Evolutionary conservation across 2,113 vertebrate species (phyloP).

Genomic region (Thermophis baileyi): DNA sequence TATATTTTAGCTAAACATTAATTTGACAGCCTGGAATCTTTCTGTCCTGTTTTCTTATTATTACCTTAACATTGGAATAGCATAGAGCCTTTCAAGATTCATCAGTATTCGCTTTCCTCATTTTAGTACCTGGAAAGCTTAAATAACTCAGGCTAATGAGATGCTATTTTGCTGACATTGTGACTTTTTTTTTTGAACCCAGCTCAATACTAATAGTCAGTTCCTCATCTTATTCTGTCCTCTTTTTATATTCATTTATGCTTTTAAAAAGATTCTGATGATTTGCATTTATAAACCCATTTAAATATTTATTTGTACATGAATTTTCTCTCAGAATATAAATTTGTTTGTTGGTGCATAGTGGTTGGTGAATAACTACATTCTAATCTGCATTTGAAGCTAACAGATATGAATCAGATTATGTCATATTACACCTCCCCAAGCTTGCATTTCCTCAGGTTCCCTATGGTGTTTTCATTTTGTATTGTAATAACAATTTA

Average conservation of each 20-base stretch:
- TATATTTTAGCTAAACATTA: neutral
- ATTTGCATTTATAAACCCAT: neutral
- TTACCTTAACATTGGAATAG: neutral
- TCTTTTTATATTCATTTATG: neutral
- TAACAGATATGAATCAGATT: neutral
- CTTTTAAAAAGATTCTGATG: neutral
- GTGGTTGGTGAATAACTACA: neutral
- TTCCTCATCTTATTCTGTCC: neutral
- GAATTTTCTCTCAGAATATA: neutral
- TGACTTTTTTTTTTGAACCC: neutral
- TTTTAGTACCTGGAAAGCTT: neutral
- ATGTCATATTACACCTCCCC: neutral
- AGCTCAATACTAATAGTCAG: neutral
- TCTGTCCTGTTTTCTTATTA: neutral
- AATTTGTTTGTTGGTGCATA: neutral
- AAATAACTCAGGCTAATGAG: neutral
- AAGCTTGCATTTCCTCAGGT: neutral
- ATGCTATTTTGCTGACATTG: neutral
- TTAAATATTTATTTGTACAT: neutral
- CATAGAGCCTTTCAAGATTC: neutral
- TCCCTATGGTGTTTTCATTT: neutral
- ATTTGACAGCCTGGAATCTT: neutral
- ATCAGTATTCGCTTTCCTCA: neutral
- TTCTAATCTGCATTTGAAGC: neutral
- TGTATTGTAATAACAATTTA: neutral